phyloP scores from a whole-genome alignment of 2,797 vertebrate species.

The Catamblyrhynchus diadema region DNA sequence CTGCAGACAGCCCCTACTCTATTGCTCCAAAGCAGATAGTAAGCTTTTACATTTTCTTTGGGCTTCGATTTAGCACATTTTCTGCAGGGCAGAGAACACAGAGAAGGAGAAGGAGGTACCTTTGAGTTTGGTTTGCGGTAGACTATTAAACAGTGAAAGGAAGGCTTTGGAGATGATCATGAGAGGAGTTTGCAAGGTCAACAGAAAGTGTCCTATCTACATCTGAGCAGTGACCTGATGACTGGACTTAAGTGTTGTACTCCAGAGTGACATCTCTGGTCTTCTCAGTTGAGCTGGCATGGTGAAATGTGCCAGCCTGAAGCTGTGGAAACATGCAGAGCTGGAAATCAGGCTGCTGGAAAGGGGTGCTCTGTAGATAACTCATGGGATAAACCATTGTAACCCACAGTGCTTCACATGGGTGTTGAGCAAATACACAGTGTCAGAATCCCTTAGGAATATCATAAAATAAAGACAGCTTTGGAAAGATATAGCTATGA shows the following conservation, averaged over 20 bases:
- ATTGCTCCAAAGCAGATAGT: conserved; percentile 89
- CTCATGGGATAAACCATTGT: not conserved
- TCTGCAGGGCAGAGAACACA: not conserved
- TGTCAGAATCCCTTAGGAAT: not conserved
- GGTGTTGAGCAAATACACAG: not conserved
- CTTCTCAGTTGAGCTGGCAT: not conserved
- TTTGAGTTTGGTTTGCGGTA: not conserved
- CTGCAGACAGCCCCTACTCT: conserved; percentile 81
- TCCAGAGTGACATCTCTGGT: not conserved
- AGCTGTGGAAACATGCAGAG: not conserved
- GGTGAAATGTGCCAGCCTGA: not conserved
- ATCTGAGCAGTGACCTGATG: not conserved
- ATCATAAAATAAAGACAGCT: not conserved
- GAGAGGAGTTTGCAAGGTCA: not conserved
- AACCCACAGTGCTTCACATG: not conserved
- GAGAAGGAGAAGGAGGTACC: not conserved
- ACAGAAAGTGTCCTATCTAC: not conserved
- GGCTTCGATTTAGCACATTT: not conserved
- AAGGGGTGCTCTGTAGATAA: not conserved
- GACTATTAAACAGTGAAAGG: not conserved
- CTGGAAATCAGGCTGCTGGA: not conserved
- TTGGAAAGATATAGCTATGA: not conserved
- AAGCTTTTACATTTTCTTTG: conserved; percentile 15
- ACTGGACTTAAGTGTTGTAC: not conserved
- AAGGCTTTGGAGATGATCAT: not conserved